Conservation (phyloP, 2,888 invertebrate genomes). For the Pomacea canaliculata region DNA sequence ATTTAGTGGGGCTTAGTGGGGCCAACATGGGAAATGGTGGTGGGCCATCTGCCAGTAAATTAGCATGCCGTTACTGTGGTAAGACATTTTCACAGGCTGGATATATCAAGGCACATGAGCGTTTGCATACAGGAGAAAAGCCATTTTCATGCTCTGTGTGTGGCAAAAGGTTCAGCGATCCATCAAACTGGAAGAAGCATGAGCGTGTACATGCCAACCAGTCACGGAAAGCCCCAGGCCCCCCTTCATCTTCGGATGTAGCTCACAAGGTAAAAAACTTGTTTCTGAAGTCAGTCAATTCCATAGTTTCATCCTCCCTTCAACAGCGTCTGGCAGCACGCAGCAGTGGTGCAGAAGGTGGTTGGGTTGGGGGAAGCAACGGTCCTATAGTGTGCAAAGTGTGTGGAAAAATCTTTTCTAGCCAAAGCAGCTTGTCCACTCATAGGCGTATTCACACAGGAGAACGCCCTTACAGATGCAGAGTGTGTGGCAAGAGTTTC, state of each 20-base stretch:
- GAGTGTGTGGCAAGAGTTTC: constrained; percentile 56
- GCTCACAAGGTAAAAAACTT: constrained; percentile 32
- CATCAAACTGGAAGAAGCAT: constrained; percentile 65
- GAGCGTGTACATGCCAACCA: constrained; percentile 58
- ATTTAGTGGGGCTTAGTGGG: constrained; percentile 20
- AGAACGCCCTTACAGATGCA: constrained; percentile 56
- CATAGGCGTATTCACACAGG: constrained; percentile 62
- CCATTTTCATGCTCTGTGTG: constrained; percentile 62
- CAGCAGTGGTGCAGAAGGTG: constrained; percentile 21
- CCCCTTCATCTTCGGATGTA: constrained; percentile 32
- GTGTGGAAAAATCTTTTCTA: constrained; percentile 60
- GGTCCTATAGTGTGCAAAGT: constrained; percentile 49
- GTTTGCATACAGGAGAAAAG: constrained; percentile 63
- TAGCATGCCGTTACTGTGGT: constrained; percentile 58
- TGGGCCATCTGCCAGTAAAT: constrained; percentile 37
- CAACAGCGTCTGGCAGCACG: constrained; percentile 2
- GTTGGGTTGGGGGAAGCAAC: constrained; percentile 20
- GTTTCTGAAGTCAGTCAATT: constrained; percentile 26
- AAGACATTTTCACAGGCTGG: constrained; percentile 63
- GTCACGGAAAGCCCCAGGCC: constrained; percentile 44
- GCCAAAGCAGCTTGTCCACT: constrained; percentile 57
- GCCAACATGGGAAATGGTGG: constrained; percentile 15
- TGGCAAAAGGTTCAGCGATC: constrained; percentile 61
- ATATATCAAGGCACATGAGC: constrained; percentile 57
- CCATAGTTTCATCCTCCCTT: constrained; percentile 24